A percentile compares a stretch with the other conserved stretches of the same genome.
Evolutionary conservation across 2,113 vertebrate genomes (phyloP).

Genomic region (Channa argus): DNA sequence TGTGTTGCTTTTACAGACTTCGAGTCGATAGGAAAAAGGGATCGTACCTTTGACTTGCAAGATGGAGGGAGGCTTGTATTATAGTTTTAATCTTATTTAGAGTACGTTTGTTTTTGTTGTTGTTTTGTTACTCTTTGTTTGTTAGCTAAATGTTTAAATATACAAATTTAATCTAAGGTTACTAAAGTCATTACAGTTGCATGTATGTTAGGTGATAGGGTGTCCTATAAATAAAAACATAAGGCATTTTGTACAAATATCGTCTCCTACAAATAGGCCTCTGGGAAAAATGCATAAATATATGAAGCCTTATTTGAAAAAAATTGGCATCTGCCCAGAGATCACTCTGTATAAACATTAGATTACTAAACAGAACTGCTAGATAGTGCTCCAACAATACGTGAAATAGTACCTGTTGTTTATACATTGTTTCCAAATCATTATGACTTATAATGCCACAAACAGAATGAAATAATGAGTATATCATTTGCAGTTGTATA

Average conservation of each 20-base stretch:
- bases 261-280: background rate
- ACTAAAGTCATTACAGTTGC: background rate
- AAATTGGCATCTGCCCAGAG: background rate
- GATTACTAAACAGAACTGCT: background rate
- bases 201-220: background rate
- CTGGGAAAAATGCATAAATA: background rate
- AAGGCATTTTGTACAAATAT: background rate
- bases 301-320: background rate
- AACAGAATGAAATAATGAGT: no score
- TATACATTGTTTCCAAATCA: background rate
- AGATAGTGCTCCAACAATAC: background rate
- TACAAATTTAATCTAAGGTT: background rate
- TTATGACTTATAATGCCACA: background rate
- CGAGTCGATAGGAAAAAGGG: background rate
- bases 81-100: slow-evolving; percentile 5
- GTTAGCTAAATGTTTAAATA: background rate
- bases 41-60: background rate
- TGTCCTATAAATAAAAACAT: background rate
- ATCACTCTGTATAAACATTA: background rate
- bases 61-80: slow-evolving; percentile 8
- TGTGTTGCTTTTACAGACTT: background rate
- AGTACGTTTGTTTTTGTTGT: background rate
- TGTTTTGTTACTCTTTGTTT: background rate
- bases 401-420: background rate
- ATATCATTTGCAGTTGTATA: no score